Evolutionary conservation across 2,113 vertebrate genomes (phyloP).

Genomic region (Garra rufa): DNA sequence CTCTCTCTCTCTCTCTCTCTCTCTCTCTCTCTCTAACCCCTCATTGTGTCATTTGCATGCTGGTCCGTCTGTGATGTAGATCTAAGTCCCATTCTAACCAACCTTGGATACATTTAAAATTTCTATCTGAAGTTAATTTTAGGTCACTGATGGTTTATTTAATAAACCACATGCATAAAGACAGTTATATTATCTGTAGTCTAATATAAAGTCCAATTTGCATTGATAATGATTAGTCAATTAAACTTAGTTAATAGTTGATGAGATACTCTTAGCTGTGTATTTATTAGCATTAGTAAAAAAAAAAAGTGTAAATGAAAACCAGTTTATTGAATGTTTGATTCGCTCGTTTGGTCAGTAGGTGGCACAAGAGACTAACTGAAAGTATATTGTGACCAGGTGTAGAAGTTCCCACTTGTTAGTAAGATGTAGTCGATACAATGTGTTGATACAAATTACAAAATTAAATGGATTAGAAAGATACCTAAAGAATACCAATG

Average conservation of each 20-base stretch:
- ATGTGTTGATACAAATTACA: no score
- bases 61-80: no score
- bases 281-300: neutral
- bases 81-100: neutral
- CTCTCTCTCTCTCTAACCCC: no score
- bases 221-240: neutral
- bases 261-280: neutral
- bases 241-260: no score
- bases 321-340: no score
- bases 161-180: neutral
- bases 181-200: neutral
- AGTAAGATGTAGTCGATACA: no score
- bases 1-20: no score
- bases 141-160: neutral
- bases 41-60: no score
- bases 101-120: neutral
- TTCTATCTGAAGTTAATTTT: neutral
- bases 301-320: no score
- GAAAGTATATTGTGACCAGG: neutral
- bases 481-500: neutral
- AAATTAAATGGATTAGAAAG: neutral
- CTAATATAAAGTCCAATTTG: neutral
- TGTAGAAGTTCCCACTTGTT: neutral
- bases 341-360: slow-evolving; percentile 2
- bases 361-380: slow-evolving; percentile 13